Base-by-base conservation (phyloP, 2,797 vertebrate genomes). In the Triplophysa yarkandensis region DNA sequence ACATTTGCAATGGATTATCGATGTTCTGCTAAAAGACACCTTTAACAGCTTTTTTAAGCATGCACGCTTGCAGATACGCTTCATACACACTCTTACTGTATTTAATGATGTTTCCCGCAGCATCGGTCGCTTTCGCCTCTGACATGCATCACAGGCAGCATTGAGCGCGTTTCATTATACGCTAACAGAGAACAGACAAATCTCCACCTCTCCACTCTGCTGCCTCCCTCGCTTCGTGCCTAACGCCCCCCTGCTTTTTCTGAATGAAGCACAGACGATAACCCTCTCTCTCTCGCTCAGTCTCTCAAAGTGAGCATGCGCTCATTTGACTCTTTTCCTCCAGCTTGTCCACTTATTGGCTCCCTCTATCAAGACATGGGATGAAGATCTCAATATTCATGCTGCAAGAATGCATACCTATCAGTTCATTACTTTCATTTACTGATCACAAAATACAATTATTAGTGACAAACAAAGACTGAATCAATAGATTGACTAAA, bases 241-340 rank as follows among this genome's bases (percentile, higher is more conserved):
- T 74, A 77, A 85, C 84, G 81, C 85, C 82, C 77, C 77, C 83
- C 80, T 74, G 83, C 80, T 89, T 90, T 93, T 91, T 91, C 87
- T 92, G 87, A 93, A 93, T 92, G 91, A 89, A 91, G 85, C 81
- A 78, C 82, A 82, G 76, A 84, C 85, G 77, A 80, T 46, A 77
- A 46, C 71, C 77, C 72, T 74, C 82, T 79, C 76, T 57, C 81
- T 72, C 61, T 57, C 77, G 32, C 54, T n/a, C 34, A 9, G 2
- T 36, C 52, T 69, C 82, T 75, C 83, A 14, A 84, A 58, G 30
- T 11, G 78, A 80, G 78, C 88, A 88, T 87, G 86, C 86, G 84
- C 89, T 87, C 81, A 85, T 83, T 86, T 83, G 81, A 36, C 81
- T 74, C 82, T 85, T 79, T 71, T 78, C 68, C 80, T 80, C 13